Base-by-base conservation (phyloP, 2,113 vertebrate species). In the Clarias batrachus region DNA sequence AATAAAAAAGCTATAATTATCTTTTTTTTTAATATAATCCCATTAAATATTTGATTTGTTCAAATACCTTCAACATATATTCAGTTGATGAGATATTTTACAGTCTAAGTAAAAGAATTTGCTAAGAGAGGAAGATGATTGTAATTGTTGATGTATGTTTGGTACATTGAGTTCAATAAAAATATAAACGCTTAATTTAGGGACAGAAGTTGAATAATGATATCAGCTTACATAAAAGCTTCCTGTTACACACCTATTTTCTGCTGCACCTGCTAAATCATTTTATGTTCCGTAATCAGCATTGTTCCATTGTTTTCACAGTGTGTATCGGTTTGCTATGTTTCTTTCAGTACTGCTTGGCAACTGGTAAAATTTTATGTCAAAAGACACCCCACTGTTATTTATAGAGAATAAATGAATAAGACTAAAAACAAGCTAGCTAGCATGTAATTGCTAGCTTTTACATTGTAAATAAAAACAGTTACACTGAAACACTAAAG, bases 241-340 rank as follows among this genome's bases (percentile, higher is more conserved):
- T 41, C 33, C 68, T 21, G 33, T 19, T 71, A 71, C 19, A 6
- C 68, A 19, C 30, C 37, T 13, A 12, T 52, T 16, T 76, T 52
- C 41, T 12, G 25, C 21, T 76, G 41, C 8, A 52, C 41, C 41
- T n/a, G 4, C 23, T 76, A n/a, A 52, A 76, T 76, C 23, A 3
- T 76, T 76, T 14, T n/a, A n/a, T 52, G 41, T 76, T 76, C 73
- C 3, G 25, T 52, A 7, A 76, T 54, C 12, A 76, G 73, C n/a
- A n/a, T 76, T 76, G 73, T 76, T 76, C 73, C 23, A 76, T 76
- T 76, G 73, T 76, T 76, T 76, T 54, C 23, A 70, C 68, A n/a
- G 73, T 52, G 23, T 74, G 37, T 52, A 33, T 41, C 2, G 41
- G 23, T 16, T 76, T 52, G 71, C 41, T 52, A 54, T 54, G 41